Evolutionary conservation across 2,888 invertebrate species (phyloP).

Genomic region (Odontocerum albicorne): DNA sequence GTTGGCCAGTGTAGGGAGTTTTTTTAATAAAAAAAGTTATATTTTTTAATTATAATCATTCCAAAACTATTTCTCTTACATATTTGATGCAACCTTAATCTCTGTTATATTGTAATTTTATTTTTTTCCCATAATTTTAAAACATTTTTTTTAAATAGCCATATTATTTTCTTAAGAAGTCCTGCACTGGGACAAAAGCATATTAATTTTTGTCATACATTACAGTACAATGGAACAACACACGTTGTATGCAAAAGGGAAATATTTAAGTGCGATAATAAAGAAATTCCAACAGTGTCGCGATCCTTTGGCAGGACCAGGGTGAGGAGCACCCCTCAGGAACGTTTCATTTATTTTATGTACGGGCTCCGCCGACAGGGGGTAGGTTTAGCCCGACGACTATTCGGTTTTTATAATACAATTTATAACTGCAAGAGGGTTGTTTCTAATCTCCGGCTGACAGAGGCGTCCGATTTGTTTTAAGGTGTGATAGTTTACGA

Average conservation of each 20-base stretch:
- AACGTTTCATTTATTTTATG: constrained; percentile 37
- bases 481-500: too few relatives aligned
- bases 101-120: too few relatives aligned
- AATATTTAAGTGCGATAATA: constrained; percentile 36
- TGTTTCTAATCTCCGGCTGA: constrained; percentile 34
- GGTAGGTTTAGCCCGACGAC: constrained; percentile 31
- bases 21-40: too few relatives aligned
- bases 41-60: too few relatives aligned
- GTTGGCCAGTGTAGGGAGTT: too few relatives aligned
- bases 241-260: constrained; percentile 29
- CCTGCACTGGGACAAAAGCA: too few relatives aligned
- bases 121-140: too few relatives aligned
- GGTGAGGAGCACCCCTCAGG: constrained; percentile 22
- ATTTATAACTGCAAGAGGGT: constrained; percentile 36
- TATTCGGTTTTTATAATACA: constrained; percentile 37
- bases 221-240: constrained; percentile 27
- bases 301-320: constrained; percentile 17
- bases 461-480: constrained; percentile 20
- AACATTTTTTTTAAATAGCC: too few relatives aligned
- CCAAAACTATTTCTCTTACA: too few relatives aligned
- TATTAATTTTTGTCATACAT: constrained; percentile 18
- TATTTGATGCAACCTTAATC: too few relatives aligned
- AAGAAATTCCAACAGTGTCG: constrained; percentile 35
- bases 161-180: too few relatives aligned
- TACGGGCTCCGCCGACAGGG: constrained; percentile 26